phyloP scores from a whole-genome alignment of 2,888 invertebrate species.

The Tyria jacobaeae region DNA sequence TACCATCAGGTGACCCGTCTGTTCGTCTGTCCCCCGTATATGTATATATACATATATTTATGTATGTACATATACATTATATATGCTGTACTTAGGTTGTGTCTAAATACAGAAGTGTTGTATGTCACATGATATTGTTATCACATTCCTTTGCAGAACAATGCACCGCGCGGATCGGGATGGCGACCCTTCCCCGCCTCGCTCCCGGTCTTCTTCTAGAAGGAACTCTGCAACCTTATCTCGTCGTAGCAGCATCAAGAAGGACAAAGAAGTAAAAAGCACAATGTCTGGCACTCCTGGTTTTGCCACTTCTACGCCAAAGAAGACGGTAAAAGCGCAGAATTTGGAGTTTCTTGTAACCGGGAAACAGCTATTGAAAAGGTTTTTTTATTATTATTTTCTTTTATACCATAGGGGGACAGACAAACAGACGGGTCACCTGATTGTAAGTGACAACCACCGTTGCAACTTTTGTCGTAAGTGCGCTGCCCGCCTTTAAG shows the following conservation, averaged over 20 bases:
- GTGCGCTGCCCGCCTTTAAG: too few relatives aligned
- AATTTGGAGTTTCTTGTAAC: conserved; percentile 75
- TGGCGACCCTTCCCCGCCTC: conserved; percentile 57
- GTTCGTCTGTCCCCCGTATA: too few relatives aligned
- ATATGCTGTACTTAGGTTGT: too few relatives aligned
- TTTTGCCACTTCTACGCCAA: conserved; percentile 65
- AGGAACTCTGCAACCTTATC: conserved; percentile 69
- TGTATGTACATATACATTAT: too few relatives aligned
- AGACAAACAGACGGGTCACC: too few relatives aligned
- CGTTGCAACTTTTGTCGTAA: too few relatives aligned
- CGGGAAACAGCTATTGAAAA: conserved; percentile 73
- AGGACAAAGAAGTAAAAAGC: conserved; percentile 53
- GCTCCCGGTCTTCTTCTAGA: conserved; percentile 65
- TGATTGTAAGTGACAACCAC: too few relatives aligned
- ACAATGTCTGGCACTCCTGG: conserved; percentile 46
- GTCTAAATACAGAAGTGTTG: too few relatives aligned
- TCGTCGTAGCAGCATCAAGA: conserved; percentile 68
- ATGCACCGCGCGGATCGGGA: conserved; percentile 53
- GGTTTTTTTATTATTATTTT: too few relatives aligned
- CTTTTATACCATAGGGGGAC: too few relatives aligned
- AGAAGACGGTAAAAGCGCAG: conserved; percentile 59
- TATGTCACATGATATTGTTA: not conserved
- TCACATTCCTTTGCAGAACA: conserved; percentile 21
- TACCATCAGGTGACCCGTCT: too few relatives aligned
- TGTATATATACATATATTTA: too few relatives aligned